A percentile compares a stretch with the other conserved stretches of the same genome.
These are phyloP conservation scores for Osmoderma eremita DNA, from an alignment of 2,888 invertebrate genomes.

Conservation along the genomic window DNA sequence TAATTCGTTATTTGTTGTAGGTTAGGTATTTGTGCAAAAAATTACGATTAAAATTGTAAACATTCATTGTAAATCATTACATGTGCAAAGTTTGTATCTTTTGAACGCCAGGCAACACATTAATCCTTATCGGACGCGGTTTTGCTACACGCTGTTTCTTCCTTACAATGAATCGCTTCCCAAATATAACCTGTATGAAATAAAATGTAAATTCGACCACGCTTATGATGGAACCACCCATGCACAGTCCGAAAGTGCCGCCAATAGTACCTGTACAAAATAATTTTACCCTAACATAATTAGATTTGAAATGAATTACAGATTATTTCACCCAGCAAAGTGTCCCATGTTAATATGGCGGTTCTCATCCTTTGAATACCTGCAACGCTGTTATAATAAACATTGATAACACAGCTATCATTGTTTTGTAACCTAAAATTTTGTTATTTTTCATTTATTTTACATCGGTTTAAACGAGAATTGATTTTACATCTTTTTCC, in stretches of 20 bases:
- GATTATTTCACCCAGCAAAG: constrained; percentile 21
- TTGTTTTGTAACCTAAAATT: constrained; percentile 12
- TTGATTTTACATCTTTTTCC: constrained; percentile 16
- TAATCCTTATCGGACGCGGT: not conserved
- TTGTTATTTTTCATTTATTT: not conserved
- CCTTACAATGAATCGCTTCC: constrained; percentile 3
- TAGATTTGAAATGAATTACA: not conserved
- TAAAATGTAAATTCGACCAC: constrained; percentile 67
- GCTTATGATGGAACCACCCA: constrained; percentile 72
- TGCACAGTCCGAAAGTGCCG: constrained; percentile 71
- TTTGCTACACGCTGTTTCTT: not conserved
- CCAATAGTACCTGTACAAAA: constrained; percentile 68
- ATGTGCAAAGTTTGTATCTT: constrained; percentile 9
- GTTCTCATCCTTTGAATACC: constrained; percentile 32
- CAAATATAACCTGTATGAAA: constrained; percentile 20
- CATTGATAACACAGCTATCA: constrained; percentile 27
- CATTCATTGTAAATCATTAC: not conserved
- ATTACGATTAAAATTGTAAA: too few species aligned
- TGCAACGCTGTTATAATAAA: constrained; percentile 30
- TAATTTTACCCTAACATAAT: not conserved
- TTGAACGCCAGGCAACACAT: not conserved
- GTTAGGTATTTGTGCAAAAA: too few species aligned
- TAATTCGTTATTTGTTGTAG: too few species aligned
- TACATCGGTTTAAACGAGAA: not conserved
- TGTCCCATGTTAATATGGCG: constrained; percentile 36